phyloP scores from a whole-genome alignment of 2,888 invertebrate genomes.

The Carterocephalus palaemon region DNA sequence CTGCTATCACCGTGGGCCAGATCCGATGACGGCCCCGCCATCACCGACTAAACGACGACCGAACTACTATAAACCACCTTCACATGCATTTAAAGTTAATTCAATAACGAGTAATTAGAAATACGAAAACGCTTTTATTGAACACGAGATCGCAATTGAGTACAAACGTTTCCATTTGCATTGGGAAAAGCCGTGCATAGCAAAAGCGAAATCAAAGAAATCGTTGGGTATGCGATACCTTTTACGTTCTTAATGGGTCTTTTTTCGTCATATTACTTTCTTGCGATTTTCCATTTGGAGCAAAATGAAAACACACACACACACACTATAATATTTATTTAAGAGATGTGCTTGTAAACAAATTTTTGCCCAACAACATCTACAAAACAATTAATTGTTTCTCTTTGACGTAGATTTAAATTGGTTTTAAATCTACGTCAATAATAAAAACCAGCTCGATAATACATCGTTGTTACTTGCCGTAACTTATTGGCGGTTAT shows the following conservation, averaged over 20 bases:
- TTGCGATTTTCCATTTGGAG: neutral
- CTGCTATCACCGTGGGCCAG: conserved; percentile 67
- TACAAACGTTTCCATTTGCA: neutral
- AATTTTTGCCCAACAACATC: too few species aligned
- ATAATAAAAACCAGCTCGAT: neutral
- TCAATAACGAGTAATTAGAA: conserved; percentile 1
- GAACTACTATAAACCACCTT: neutral
- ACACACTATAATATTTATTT: too few species aligned
- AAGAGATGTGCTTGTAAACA: too few species aligned
- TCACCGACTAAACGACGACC: conserved; percentile 46
- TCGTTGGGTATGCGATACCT: too few species aligned
- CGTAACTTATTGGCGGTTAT: conserved; percentile 13
- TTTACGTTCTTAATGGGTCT: neutral
- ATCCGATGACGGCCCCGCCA: conserved; percentile 65
- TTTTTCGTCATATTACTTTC: too few species aligned
- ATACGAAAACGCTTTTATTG: conserved; percentile 3
- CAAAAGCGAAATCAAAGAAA: neutral
- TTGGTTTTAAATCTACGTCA: too few species aligned
- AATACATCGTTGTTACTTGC: neutral
- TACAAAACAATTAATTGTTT: too few species aligned
- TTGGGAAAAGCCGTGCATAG: neutral
- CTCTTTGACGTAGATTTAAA: too few species aligned
- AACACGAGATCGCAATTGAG: neutral
- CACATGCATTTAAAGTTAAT: conserved; percentile 18
- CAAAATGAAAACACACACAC: neutral